Evolutionary conservation across 1,140 invertebrate species (phyloP), one percentile per base, ranked within the genome.

Genomic region (Lucilia sericata): DNA sequence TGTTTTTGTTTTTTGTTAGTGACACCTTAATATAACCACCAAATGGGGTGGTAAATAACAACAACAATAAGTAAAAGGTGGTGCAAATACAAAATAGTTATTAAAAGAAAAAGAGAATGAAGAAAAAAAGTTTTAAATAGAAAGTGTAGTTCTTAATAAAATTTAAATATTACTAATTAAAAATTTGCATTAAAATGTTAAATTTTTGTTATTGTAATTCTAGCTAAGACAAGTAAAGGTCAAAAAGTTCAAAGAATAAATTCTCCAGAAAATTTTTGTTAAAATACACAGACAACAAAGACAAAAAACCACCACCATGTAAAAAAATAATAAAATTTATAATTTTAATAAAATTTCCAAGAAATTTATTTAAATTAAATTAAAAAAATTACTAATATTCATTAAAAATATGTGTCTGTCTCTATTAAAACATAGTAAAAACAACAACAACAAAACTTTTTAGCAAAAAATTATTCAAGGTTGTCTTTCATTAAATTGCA

Each of bases 401-500:
- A 55, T 55, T 13, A 12, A 13, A 30, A 55, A 55, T 55, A 7
- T 10, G 0, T 55, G 7, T 14, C 12, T 14, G 9, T 17, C 12
- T 10, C 12, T 30, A 30, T 30, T 30, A 30, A 30, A 30, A 30
- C 25, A 17, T 60, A 60, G 14, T 60, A 60, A n/a, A 60, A 25
- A 60, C 9, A 70, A 70, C 65, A 70, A 25, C 17, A 70, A 70
- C 65, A 70, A 70, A 3, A 70, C 21, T 21, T 70, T 17, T 60
- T 21, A 10, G 21, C 65, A 70, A 70, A 70, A n/a, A 70, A 70
- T 19, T 70, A 5, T 12, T 70, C 65, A 70, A 70, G 65, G 65
- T 70, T 70, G 65, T 70, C 65, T 19, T 55, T 55, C 51, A 14
- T 55, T 25, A 70, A 70, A 70, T n/a, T 70, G 65, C 65, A 70